Conservation (phyloP, 2,797 vertebrate species). For the Spinus olivaceus region DNA sequence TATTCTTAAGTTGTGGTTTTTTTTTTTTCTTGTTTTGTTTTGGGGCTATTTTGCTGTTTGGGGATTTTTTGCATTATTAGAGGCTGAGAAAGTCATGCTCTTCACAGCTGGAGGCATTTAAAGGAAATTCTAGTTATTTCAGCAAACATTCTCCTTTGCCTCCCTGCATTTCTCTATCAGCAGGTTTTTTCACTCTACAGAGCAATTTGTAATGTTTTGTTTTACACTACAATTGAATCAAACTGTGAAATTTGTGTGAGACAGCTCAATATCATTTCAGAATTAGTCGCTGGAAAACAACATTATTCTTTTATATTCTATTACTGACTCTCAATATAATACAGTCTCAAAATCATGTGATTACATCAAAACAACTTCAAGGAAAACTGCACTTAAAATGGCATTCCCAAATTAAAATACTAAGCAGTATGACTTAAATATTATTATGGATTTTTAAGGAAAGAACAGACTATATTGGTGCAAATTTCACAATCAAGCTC, state of each 20-base stretch:
- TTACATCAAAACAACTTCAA: neutral
- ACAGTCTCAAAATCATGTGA: neutral
- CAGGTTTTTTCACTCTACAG: neutral
- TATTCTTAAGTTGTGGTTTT: neutral
- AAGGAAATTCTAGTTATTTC: neutral
- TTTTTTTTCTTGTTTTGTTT: neutral
- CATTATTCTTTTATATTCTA: neutral
- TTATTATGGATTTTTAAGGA: neutral
- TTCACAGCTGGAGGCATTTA: neutral
- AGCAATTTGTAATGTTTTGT: neutral
- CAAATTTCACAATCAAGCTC: neutral
- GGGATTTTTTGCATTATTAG: neutral
- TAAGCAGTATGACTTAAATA: neutral
- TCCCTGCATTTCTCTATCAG: neutral
- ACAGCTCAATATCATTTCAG: neutral
- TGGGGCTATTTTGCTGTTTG: neutral
- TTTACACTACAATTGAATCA: neutral
- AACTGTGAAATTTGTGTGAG: neutral
- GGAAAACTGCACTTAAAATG: neutral
- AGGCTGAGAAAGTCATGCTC: neutral
- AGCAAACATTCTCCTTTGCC: neutral
- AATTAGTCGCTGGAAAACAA: neutral
- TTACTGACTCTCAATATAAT: neutral
- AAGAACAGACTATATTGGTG: neutral
- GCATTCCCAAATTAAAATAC: neutral